Evolutionary conservation across 2,888 invertebrate species (phyloP), one percentile per base, ranked within the genome.

Genomic region (Bombylius discolor): DNA sequence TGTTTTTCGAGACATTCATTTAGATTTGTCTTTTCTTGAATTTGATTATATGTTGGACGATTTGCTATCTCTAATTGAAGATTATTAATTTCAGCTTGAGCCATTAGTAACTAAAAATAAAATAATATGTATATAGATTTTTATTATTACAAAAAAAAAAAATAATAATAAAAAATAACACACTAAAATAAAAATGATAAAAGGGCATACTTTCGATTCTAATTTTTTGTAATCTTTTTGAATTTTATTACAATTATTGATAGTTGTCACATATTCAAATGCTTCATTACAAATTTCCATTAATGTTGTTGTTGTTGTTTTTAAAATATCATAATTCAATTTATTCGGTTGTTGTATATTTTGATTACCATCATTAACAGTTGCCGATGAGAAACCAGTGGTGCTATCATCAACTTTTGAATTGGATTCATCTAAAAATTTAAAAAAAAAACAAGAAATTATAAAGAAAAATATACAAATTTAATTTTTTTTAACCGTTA

Each of bases 281-380:
- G 58, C 49, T 54, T 61, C 61, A 47, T 58, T 56, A 46, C 58
- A 59, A 46, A 60, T 51, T 36, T 58, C 59, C 47, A 53, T 51
- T 52, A 59, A 59, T 36, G 52, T 45, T 34, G 56, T 57, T 4
- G 51, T 49, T 23, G 46, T 56, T 5, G 54, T 14, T 46, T 52
- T 57, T 11, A 59, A 8, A 33, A 52, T n/a, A 47, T 53, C 55
- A 36, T 36, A 34, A 47, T 31, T 9, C 13, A 57, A 34, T 47
- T 60, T 54, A 42, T 42, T 42, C 11, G 8, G 39, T 9, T 36
- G 36, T 8, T 36, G 36, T 36, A 53, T 52, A 53, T 61, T 58
- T 51, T 60, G 57, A 56, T 62, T 64, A 47, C 62, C 64, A 52
- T 64, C 64, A 52, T 58, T 61, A 14, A 56, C 36, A 4, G 11